phyloP scores from a whole-genome alignment of 2,888 invertebrate species.

The Choreutis nemorana region DNA sequence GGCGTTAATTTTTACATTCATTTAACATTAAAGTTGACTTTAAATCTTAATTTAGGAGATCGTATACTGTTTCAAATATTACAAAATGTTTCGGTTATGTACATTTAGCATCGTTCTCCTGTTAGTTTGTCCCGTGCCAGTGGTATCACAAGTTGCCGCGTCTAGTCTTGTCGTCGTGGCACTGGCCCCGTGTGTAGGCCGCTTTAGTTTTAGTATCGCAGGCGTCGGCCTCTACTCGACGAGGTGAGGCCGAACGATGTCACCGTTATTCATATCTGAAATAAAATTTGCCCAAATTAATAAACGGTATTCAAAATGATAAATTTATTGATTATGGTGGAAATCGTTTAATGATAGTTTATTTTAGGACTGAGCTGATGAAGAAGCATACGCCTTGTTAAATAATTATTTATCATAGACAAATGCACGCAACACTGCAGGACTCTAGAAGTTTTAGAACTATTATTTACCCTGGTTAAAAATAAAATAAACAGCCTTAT shows the following conservation, averaged over 20 bases:
- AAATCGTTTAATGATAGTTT: too few species aligned
- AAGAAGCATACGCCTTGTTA: too few species aligned
- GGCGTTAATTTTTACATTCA: conserved; percentile 34
- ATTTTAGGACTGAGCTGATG: too few species aligned
- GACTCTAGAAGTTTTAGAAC: too few species aligned
- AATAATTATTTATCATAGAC: too few species aligned
- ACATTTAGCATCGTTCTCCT: conserved; percentile 63
- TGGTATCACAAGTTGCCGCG: conserved; percentile 10
- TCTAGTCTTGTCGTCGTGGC: conserved; percentile 5
- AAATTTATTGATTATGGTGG: too few species aligned
- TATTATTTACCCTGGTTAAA: too few species aligned
- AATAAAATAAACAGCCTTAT: too few species aligned
- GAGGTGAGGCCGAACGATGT: conserved; percentile 33
- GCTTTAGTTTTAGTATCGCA: too few species aligned
- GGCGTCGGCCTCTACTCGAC: conserved; percentile 13
- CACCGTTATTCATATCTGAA: conserved; percentile 55
- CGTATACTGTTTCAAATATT: conserved; percentile 68
- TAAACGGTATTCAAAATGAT: too few species aligned
- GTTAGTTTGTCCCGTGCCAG: conserved; percentile 33
- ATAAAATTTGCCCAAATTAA: too few species aligned
- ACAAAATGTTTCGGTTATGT: conserved; percentile 61
- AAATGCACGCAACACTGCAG: too few species aligned
- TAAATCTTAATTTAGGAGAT: conserved; percentile 67
- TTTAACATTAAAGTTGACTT: conserved; percentile 64
- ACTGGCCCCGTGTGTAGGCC: conserved; percentile 12